A percentile compares a stretch with the other conserved stretches of the same genome.
phyloP scores from a whole-genome alignment of 2,797 vertebrate species.

The Myripristis murdjan region DNA sequence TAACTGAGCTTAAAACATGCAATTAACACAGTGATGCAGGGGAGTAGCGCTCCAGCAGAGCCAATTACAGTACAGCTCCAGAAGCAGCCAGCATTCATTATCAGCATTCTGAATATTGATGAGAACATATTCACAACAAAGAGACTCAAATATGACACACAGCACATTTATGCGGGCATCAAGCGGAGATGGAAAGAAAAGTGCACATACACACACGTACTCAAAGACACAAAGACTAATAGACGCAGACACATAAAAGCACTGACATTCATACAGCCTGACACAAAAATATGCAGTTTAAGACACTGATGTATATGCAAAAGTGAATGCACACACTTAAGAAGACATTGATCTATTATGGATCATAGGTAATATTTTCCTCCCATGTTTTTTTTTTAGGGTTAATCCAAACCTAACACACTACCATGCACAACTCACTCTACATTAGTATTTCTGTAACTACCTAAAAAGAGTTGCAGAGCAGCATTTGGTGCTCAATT shows the following conservation, averaged over 20 bases:
- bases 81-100: slow-evolving; percentile 59
- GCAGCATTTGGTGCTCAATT: neutral
- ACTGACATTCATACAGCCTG: too few species aligned
- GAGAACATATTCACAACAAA: slow-evolving; percentile 68
- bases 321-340: neutral
- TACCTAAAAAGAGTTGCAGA: neutral
- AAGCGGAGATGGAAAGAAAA: neutral
- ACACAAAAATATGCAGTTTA: too few species aligned
- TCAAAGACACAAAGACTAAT: neutral
- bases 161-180: neutral
- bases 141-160: slow-evolving; percentile 29
- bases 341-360: neutral
- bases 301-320: too few species aligned
- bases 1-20: slow-evolving; percentile 65
- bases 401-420: neutral
- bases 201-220: neutral
- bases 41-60: slow-evolving; percentile 54
- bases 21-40: slow-evolving; percentile 58
- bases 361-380: neutral
- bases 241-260: neutral
- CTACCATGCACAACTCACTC: too few species aligned
- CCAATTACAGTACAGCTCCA: slow-evolving; percentile 58
- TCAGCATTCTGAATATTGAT: slow-evolving; percentile 66
- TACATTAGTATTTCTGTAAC: too few species aligned
- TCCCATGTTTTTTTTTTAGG: neutral